A percentile compares a stretch with the other conserved stretches of the same genome.
phyloP scores from a whole-genome alignment of 2,888 invertebrate species.

The Podotricha telesiphe region DNA sequence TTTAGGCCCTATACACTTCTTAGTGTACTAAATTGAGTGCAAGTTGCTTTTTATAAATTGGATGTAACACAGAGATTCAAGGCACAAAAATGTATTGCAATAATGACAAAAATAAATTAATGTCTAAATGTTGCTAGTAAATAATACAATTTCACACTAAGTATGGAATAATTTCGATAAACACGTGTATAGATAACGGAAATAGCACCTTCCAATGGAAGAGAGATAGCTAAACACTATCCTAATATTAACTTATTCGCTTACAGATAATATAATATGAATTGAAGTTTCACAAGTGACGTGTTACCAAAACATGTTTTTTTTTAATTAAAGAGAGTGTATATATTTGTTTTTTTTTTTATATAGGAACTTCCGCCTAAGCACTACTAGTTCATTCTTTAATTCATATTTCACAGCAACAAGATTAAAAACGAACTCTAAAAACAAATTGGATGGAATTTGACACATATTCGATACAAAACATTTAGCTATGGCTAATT shows the following conservation, averaged over 20 bases:
- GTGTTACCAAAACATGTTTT: background rate
- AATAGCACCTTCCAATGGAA: constrained; percentile 69
- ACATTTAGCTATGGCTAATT: constrained; percentile 49
- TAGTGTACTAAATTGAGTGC: constrained; percentile 27
- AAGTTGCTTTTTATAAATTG: constrained; percentile 9
- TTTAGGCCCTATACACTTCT: constrained; percentile 52
- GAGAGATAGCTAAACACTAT: constrained; percentile 46
- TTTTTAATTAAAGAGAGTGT: background rate
- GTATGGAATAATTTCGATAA: constrained; percentile 19
- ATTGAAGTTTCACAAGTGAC: constrained; percentile 14
- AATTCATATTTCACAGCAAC: constrained; percentile 42
- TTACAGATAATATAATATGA: constrained; percentile 39
- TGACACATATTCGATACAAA: constrained; percentile 54
- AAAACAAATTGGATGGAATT: constrained; percentile 61
- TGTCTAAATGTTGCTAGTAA: constrained; percentile 17
- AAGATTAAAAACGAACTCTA: constrained; percentile 36
- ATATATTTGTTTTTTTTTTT: background rate
- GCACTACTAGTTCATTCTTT: constrained; percentile 20
- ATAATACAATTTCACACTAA: constrained; percentile 8
- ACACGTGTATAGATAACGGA: constrained; percentile 4
- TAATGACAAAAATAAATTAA: constrained; percentile 8
- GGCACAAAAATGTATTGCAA: constrained; percentile 47
- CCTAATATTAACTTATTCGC: constrained; percentile 33
- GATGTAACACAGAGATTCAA: constrained; percentile 48
- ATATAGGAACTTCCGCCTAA: constrained; percentile 37